These are phyloP conservation scores for Acropora tenuis DNA, from an alignment of 64 coral and sea anemone genomes.

Conservation along the genomic window DNA sequence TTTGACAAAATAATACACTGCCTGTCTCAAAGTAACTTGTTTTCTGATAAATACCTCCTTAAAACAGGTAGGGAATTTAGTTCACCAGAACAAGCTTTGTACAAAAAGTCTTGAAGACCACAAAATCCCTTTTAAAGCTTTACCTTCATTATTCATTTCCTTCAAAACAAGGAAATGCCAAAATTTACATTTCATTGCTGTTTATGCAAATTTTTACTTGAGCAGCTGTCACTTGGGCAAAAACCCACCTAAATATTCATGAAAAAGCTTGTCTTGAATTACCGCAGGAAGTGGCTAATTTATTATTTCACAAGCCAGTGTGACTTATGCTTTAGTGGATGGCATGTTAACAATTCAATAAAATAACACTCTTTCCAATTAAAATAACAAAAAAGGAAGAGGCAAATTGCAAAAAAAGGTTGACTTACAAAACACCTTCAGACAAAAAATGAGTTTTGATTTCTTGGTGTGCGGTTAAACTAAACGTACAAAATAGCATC, in stretches of 20 bases:
- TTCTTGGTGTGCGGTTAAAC: not conserved
- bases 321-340: not conserved
- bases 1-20: not conserved
- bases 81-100: not conserved
- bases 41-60: not conserved
- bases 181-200: conserved; percentile 10
- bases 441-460: not conserved
- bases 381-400: not conserved
- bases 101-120: not conserved
- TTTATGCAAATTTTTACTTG: conserved; percentile 25
- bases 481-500: not conserved
- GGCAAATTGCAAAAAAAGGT: not conserved
- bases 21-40: not conserved
- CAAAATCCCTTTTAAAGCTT: not conserved
- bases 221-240: conserved; percentile 41
- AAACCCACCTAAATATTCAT: conserved; percentile 32
- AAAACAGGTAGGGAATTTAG: not conserved
- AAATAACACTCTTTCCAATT: not conserved
- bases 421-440: not conserved
- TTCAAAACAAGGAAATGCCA: conserved; percentile 15
- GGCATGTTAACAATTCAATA: not conserved
- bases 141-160: not conserved
- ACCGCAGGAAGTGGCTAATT: not conserved
- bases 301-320: not conserved
- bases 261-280: not conserved